Percentiles rank a stretch among this genome's conserved stretches.
These are phyloP conservation scores for Ypsolopha scabrella DNA, from an alignment of 2,888 invertebrate species.

Conservation along the genomic window DNA sequence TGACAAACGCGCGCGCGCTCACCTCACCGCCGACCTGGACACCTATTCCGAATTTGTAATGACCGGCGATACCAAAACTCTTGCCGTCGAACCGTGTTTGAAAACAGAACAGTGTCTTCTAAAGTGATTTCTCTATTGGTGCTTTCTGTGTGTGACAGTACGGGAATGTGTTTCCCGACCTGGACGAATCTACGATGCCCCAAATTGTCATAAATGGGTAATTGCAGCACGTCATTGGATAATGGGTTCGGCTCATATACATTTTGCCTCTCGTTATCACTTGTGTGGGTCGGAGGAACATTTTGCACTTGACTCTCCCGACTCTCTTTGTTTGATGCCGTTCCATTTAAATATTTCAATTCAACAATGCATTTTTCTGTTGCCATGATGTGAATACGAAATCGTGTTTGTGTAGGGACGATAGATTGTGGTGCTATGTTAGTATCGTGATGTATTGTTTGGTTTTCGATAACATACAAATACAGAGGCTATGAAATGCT, in stretches of 20 bases:
- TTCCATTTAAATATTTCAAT: slow-evolving; percentile 48
- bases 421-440: slow-evolving; percentile 15
- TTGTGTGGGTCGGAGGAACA: slow-evolving; percentile 42
- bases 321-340: slow-evolving; percentile 46
- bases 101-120: too few relatives aligned
- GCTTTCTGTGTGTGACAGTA: slow-evolving; percentile 47
- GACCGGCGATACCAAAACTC: slow-evolving; percentile 43
- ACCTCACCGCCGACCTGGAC: slow-evolving; percentile 23
- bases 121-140: too few relatives aligned
- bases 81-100: slow-evolving; percentile 39
- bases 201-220: slow-evolving; percentile 69
- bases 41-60: slow-evolving; percentile 27
- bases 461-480: slow-evolving; percentile 1
- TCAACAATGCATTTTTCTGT: slow-evolving; percentile 43
- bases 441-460: slow-evolving; percentile 12
- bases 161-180: slow-evolving; percentile 39
- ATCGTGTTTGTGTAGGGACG: slow-evolving; percentile 24
- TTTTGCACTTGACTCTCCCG: slow-evolving; percentile 54
- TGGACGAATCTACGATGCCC: slow-evolving; percentile 58
- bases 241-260: slow-evolving; percentile 62
- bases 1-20: slow-evolving; percentile 61
- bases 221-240: slow-evolving; percentile 68
- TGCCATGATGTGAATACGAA: slow-evolving; percentile 52
- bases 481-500: not conserved
- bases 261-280: slow-evolving; percentile 44